Conservation (phyloP, 2,113 vertebrate species). For the human region GRCh38 chr9:69412001-69412500, state of each 20-base stretch:
- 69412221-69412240: background rate
- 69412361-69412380: background rate
- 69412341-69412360: background rate
- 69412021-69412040: background rate
- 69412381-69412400: background rate
- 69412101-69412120: background rate
- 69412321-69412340: rapidly evolving
- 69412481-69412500: background rate
- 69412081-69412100: background rate
- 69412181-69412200: background rate
- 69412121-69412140: background rate
- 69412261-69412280: background rate
- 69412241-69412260: background rate
- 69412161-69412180: background rate
- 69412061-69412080: background rate
- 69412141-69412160: background rate
- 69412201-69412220: background rate
- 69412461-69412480: too few species aligned
- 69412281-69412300: background rate
- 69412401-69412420: background rate
- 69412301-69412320: rapidly evolving
- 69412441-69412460: background rate
- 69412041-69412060: background rate
- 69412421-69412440: background rate
- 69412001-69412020: background rate